Evolutionary conservation across 2,888 invertebrate species (phyloP), one percentile per base, ranked within the genome.

Genomic region (Hyposoter didymator): DNA sequence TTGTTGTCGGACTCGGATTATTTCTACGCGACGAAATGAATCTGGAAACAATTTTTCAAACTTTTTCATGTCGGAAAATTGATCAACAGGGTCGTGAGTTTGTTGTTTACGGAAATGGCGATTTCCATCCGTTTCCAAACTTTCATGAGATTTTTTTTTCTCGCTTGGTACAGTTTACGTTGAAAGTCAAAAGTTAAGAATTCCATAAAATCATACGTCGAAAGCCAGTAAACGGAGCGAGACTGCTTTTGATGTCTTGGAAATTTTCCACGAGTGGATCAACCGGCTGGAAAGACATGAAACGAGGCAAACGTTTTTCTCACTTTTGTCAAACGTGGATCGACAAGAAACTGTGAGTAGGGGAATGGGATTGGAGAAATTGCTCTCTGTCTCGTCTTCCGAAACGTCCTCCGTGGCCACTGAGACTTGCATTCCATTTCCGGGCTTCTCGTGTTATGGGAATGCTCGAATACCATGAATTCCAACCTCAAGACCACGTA

Each of bases 391-490:
- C 78, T 84, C 84, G 70, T 70, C 79, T 39, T 35, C 74, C 22
- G 32, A 28, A 78, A 43, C 72, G 75, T 47, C 66, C 39, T 28
- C 59, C 28, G 19, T 22, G 43, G 72, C 43, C 47, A 32, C 74
- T 69, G 28, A 75, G 83, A 72, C 39, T 73, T 64, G 70, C 82
- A 84, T 85, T 82, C 84, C 78, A 79, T 88, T 86, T 88, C 84
- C 85, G 70, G 72, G 59, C 72, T 72, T 69, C 72, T 79, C 78
- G 59, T 72, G 84, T 86, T 84, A 84, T 82, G 86, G 87, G 87
- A 87, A 91, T 89, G 88, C 91, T 90, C 88, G 89, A 90, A 91
- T 91, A 88, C 89, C 87, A 78, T 84, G 70, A 84, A 88, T 86
- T 85, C 89, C 85, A 78, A 87, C 22, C 22, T 55, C 12, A 55